phyloP scores from a whole-genome alignment of 2,113 vertebrate genomes.

The Aplodontia rufa region DNA sequence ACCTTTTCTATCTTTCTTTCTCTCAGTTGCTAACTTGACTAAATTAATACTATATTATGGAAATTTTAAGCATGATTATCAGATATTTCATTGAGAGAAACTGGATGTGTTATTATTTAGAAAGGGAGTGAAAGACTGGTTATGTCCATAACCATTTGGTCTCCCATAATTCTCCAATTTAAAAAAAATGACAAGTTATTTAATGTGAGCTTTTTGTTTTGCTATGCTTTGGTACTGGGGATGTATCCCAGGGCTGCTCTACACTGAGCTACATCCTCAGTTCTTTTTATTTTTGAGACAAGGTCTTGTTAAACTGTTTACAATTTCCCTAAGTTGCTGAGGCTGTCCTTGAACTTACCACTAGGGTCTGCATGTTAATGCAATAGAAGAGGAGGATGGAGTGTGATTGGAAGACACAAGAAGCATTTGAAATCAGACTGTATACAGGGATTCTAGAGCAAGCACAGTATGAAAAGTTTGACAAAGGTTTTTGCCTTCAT shows the following conservation, averaged over 20 bases:
- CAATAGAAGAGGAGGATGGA: neutral
- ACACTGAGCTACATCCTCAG: no score
- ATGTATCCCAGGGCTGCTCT: no score
- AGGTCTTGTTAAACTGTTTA: no score
- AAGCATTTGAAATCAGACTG: neutral
- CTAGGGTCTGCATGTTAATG: neutral
- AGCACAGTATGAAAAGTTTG: neutral
- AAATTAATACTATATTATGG: neutral
- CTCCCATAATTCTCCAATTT: neutral
- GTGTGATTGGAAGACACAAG: neutral
- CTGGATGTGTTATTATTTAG: neutral
- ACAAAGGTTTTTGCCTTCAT: neutral
- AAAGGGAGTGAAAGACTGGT: neutral
- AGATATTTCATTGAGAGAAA: neutral
- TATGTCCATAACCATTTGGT: neutral
- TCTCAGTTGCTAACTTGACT: neutral
- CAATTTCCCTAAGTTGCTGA: no score
- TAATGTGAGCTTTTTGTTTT: neutral
- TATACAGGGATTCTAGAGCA: neutral
- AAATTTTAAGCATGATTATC: constrained; percentile 24
- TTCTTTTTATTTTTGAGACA: no score
- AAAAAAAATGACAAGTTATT: neutral
- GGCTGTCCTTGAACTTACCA: neutral
- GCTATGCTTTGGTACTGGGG: no score
- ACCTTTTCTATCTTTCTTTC: no score